Evolutionary conservation across 1,140 invertebrate species (phyloP), one percentile per base, ranked within the genome.

Genomic region (Drosophila elegans): DNA sequence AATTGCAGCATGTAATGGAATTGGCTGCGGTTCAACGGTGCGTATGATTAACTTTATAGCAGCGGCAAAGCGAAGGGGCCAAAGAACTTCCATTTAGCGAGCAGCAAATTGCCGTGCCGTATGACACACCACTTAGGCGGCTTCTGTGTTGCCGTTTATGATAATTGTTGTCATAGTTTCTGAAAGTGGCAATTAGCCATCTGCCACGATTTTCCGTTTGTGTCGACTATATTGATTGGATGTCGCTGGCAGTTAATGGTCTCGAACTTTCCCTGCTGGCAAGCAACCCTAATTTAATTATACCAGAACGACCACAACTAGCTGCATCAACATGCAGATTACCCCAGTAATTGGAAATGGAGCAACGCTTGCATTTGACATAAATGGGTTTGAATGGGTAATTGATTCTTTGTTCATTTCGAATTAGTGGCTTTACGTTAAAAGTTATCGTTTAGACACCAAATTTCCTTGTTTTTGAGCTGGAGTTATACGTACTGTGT

Each of bases 21-120:
- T 77, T 77, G 66, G 52, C 56, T 61, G 21, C 74, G 56, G 74
- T 77, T 69, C 74, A 77, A 77, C 74, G 74, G 74, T 69, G 74
- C 74, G 74, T 77, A 77, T 77, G 74, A 77, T 77, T 77, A 77
- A 69, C 74, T 69, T 54, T 55, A 61, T 44, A 55, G 45, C 73
- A 29, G 32, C 16, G 36, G 36, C 27, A n/a, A 45, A 51, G 29
- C 29, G 60, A 34, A 66, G 36, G 34, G 34, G 16, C 62, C n/a
- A 48, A 62, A 60, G 13, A 38, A 41, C 42, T 57, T 71, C n/a
- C 72, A 74, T 48, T 74, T 74, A 55, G 52, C 16, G 45, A 4
- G 34, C 41, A 13, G 36, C 21, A 44, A 48, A 67, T 41, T 53
- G 13, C 44, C 36, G 13, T 12, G 38, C 32, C 38, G 29, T 46